Evolutionary conservation across 2,797 vertebrate species (phyloP), one percentile per base, ranked within the genome.

Genomic region (Paedocypris micromegethes): DNA sequence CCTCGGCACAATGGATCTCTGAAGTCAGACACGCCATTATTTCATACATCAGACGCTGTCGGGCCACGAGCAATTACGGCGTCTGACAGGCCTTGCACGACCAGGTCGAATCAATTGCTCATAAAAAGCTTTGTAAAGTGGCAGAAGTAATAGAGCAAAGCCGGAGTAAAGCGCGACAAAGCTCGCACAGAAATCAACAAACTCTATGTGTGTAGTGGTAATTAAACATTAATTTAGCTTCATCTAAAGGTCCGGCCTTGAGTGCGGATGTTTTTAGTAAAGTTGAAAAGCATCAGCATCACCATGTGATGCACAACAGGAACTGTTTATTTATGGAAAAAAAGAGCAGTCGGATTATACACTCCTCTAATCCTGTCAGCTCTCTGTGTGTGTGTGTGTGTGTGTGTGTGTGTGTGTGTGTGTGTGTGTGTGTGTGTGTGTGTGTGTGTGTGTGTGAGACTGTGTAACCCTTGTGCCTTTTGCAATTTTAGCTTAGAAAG

Each of bases 321-420:
- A 68, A 53, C 40, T 37, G 58, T 54, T 59, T 59, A 54, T 68
- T 64, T 40, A 59, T 74, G 56, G 57, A 54, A 58, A 69, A 69
- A 6, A 39, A 69, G 66, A 73, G 61, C 59, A 48, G 60, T 40
- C 2, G 52, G 51, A 48, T 64, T 66, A 68, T 57, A 64, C 48
- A 50, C 54, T 59, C 38, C 5, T 42, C 23, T 64, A 65, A 65
- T 66, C 57, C 67, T 69, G 57, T 61, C 50, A 57, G 3, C 5
- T 8, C 8, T 40, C 4, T 6, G 2, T 43, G 2, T 47, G 0
- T 45, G 7, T 3, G 2, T 67, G 50, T 51, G 53, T 58, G 39
- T 9, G 38, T 23, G 48, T 46, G 9, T 39, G 37, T 9, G 9
- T 48, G 41, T 59, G 62, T 60, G 5, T 62, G 43, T 73, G 37